These are phyloP conservation scores for Engraulis encrasicolus DNA, from an alignment of 2,113 vertebrate species.

Conservation along the genomic window DNA sequence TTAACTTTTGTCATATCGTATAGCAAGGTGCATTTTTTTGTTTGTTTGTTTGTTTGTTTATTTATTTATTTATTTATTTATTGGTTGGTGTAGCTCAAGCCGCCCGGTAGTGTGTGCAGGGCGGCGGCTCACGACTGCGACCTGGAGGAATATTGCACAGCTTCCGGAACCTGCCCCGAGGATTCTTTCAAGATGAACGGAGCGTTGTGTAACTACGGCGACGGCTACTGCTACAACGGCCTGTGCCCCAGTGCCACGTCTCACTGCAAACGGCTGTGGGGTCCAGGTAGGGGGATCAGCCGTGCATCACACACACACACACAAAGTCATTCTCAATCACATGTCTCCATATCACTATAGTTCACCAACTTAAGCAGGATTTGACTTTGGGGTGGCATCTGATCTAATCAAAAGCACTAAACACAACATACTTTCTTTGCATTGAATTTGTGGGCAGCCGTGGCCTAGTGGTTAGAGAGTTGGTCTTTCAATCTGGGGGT, in stretches of 20 bases:
- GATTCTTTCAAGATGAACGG: conserved; percentile 88
- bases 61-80: background rate
- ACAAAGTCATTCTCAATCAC: no score
- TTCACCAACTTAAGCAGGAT: no score
- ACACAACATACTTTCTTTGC: no score
- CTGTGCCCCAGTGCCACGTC: conserved; percentile 77
- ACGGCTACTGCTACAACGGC: conserved; percentile 84
- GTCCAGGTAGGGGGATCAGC: conserved; percentile 77
- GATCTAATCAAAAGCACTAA: no score
- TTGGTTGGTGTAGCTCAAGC: conserved; percentile 70
- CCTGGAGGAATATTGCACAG: conserved; percentile 81
- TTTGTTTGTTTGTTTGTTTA: background rate
- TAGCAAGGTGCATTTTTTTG: background rate
- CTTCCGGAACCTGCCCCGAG: conserved; percentile 75
- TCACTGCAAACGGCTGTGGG: conserved; percentile 85
- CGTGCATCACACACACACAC: no score
- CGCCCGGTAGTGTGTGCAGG: conserved; percentile 72
- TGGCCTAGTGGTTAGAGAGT: no score
- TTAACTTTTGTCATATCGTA: background rate
- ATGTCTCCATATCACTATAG: no score
- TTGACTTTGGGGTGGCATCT: no score
- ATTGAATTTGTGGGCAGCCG: no score
- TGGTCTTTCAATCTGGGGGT: no score
- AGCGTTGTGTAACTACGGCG: conserved; percentile 70
- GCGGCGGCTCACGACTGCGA: conserved; percentile 75